Conservation (phyloP, 2,888 invertebrate species). For the Euzetes globulus region DNA sequence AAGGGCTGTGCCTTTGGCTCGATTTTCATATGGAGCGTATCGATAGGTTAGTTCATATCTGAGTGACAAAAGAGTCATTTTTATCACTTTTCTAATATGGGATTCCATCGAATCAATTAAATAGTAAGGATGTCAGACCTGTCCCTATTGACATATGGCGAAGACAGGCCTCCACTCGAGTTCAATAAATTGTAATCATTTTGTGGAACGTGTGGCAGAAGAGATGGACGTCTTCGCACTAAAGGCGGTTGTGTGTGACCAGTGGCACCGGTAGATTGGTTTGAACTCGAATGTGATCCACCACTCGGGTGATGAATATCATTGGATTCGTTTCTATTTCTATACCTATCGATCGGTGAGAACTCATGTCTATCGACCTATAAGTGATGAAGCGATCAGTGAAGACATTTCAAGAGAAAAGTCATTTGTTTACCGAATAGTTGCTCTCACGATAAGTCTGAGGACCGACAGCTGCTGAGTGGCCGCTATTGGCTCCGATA, state of each 20-base stretch:
- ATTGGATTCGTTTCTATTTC: conserved; percentile 14
- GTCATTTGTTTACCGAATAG: not conserved
- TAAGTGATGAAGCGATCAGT: no score
- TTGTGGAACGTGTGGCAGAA: conserved; percentile 16
- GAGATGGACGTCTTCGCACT: conserved; percentile 32
- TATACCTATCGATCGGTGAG: conserved; percentile 9
- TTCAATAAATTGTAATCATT: conserved; percentile 10
- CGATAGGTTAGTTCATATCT: conserved; percentile 14
- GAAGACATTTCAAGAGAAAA: not conserved
- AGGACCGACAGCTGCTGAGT: conserved; percentile 17
- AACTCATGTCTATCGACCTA: conserved; percentile 15
- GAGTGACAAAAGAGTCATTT: not conserved
- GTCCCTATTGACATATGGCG: conserved; percentile 18
- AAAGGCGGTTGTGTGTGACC: conserved; percentile 17
- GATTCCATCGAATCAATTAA: not conserved
- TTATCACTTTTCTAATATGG: not conserved
- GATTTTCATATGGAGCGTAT: conserved; percentile 3
- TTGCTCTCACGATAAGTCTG: conserved; percentile 13
- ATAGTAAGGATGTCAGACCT: not conserved
- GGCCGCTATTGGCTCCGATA: conserved; percentile 8
- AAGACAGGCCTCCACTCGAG: not conserved
- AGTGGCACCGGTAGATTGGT: not conserved
- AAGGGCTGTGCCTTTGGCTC: not conserved
- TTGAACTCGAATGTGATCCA: not conserved
- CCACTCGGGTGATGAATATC: conserved; percentile 5